phyloP scores from a whole-genome alignment of 2,113 vertebrate genomes.

The Otis tarda region DNA sequence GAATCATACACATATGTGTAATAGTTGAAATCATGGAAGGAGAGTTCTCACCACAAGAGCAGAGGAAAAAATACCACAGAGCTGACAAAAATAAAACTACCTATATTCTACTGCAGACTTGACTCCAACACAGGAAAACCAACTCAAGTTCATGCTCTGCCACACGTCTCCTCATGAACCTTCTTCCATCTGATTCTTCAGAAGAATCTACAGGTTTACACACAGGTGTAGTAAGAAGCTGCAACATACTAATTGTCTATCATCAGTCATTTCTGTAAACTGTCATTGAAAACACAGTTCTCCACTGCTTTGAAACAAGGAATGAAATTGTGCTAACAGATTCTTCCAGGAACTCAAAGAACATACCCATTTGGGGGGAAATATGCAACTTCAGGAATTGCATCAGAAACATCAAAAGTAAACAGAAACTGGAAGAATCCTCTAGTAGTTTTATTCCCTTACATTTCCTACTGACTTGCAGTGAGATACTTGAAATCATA shows the following conservation, averaged over 20 bases:
- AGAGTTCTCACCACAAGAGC: not conserved
- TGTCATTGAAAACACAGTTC: not conserved
- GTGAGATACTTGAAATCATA: not conserved
- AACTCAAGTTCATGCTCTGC: not conserved
- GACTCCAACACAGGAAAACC: not conserved
- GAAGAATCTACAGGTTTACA: not conserved
- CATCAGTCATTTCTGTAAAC: not conserved
- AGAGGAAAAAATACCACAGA: not conserved
- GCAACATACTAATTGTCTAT: not conserved
- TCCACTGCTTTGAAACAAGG: not conserved
- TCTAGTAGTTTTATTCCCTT: not conserved
- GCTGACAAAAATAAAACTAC: conserved; percentile 15
- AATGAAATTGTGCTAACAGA: not conserved
- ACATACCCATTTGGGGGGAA: not conserved
- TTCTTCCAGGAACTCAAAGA: not conserved
- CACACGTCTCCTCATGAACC: not conserved
- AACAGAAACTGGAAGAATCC: not conserved
- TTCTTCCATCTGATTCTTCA: not conserved
- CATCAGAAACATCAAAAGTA: not conserved
- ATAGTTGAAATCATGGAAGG: not conserved
- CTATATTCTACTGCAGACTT: not conserved
- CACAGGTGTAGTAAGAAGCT: not conserved
- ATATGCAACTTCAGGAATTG: not conserved
- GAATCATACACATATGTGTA: not conserved
- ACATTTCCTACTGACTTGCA: not conserved